Conservation (phyloP, 2,888 invertebrate genomes). For the Andrena bicolor region DNA sequence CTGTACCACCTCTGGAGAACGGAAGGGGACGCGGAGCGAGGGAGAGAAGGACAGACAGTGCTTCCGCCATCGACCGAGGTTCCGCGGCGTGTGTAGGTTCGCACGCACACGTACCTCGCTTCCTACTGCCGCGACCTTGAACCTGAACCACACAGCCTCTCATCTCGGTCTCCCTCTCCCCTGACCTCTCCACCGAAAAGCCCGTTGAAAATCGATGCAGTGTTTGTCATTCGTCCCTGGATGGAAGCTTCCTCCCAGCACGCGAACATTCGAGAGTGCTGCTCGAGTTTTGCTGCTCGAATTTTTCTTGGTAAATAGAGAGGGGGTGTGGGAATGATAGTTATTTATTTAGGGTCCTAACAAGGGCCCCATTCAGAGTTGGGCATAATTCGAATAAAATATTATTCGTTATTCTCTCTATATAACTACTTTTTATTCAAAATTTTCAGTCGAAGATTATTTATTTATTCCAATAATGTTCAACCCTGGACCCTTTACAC, state of each 20-base stretch:
- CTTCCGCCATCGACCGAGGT: conserved; percentile 61
- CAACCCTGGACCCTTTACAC: no score
- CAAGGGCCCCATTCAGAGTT: no score
- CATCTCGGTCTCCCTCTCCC: conserved; percentile 42
- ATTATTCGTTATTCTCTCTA: no score
- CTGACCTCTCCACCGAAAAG: conserved; percentile 55
- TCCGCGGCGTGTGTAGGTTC: conserved; percentile 25
- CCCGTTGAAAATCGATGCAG: conserved; percentile 62
- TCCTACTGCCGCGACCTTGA: conserved; percentile 72
- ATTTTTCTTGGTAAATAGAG: no score
- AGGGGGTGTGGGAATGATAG: no score
- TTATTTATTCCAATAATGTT: no score
- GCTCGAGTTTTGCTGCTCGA: neutral
- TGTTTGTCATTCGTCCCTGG: conserved; percentile 41
- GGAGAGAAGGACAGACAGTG: conserved; percentile 22
- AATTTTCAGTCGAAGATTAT: no score
- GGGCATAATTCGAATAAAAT: no score
- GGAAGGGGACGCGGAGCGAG: neutral
- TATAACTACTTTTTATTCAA: no score
- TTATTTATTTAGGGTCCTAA: no score
- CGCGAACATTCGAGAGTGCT: neutral
- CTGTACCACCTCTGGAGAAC: conserved; percentile 13
- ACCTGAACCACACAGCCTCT: conserved; percentile 66
- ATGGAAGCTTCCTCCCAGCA: neutral
- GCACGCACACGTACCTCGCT: conserved; percentile 45